Evolutionary conservation across 64 coral and sea anemone genomes (phyloP).

Genomic region (Montipora capricornis): DNA sequence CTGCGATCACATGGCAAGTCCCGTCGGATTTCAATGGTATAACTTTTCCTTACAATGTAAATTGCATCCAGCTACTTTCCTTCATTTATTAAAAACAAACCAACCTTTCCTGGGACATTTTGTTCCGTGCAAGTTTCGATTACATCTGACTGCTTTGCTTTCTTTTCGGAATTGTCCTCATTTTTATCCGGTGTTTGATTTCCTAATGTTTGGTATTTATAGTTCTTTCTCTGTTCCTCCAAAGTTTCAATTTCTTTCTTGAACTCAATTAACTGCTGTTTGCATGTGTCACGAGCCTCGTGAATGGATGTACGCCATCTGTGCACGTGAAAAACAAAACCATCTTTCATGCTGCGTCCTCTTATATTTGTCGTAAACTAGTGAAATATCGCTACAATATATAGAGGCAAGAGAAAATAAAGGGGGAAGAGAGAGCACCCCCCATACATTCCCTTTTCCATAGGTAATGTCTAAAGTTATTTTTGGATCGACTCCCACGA

Average conservation of each 20-base stretch:
- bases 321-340: neutral
- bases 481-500: no score
- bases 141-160: neutral
- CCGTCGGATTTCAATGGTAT: no score
- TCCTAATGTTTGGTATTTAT: neutral
- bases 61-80: no score
- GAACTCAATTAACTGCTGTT: conserved; percentile 27
- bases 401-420: no score
- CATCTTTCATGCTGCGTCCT: no score
- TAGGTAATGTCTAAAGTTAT: no score
- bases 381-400: no score
- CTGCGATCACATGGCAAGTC: no score
- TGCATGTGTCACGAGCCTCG: conserved; percentile 52
- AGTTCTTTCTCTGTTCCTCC: neutral
- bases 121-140: neutral
- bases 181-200: neutral
- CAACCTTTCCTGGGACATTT: neutral
- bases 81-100: neutral
- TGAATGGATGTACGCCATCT: conserved; percentile 77
- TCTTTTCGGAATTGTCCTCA: neutral
- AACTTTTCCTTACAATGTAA: no score
- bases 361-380: no score
- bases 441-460: no score
- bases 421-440: no score
- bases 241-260: conserved; percentile 45